phyloP scores from a whole-genome alignment of 2,888 invertebrate genomes.

The Chesias legatella region DNA sequence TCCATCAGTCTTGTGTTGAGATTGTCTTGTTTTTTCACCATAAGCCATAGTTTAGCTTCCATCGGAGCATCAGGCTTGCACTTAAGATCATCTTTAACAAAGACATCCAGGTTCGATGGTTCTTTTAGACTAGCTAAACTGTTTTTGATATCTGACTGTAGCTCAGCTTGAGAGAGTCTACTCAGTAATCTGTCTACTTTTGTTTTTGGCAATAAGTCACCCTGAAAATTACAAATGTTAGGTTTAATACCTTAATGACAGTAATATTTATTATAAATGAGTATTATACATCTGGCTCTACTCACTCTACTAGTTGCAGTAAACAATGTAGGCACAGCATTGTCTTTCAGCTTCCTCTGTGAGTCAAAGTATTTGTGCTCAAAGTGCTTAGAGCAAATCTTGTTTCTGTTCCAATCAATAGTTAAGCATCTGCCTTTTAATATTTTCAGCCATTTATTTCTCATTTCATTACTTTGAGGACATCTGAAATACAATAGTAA shows the following conservation, averaged over 20 bases:
- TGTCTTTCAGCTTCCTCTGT: slow-evolving; percentile 50
- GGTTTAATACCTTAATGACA: background rate
- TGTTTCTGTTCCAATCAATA: slow-evolving; percentile 61
- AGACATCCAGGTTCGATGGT: slow-evolving; percentile 51
- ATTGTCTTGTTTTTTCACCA: slow-evolving; percentile 66
- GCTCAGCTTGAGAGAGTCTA: slow-evolving; percentile 52
- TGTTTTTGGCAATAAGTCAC: slow-evolving; percentile 26
- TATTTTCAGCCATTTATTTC: slow-evolving; percentile 58
- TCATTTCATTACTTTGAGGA: slow-evolving; percentile 52
- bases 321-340: slow-evolving; percentile 64
- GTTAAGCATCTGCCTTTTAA: slow-evolving; percentile 55
- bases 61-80: slow-evolving; percentile 50
- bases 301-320: slow-evolving; percentile 39
- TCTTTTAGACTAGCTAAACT: slow-evolving; percentile 48
- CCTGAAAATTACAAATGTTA: slow-evolving; percentile 15
- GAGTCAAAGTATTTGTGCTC: slow-evolving; percentile 59
- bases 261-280: too few species aligned
- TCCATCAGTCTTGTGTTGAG: slow-evolving; percentile 57
- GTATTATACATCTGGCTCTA: too few species aligned
- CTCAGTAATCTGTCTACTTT: slow-evolving; percentile 52
- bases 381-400: slow-evolving; percentile 68
- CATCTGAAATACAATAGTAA: slow-evolving; percentile 43
- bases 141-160: slow-evolving; percentile 53
- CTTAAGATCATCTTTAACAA: slow-evolving; percentile 53
- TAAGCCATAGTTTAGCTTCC: slow-evolving; percentile 59